Percentiles rank a stretch among this genome's conserved stretches.
Conservation (phyloP, 2,113 vertebrate genomes). For the Solea senegalensis region DNA sequence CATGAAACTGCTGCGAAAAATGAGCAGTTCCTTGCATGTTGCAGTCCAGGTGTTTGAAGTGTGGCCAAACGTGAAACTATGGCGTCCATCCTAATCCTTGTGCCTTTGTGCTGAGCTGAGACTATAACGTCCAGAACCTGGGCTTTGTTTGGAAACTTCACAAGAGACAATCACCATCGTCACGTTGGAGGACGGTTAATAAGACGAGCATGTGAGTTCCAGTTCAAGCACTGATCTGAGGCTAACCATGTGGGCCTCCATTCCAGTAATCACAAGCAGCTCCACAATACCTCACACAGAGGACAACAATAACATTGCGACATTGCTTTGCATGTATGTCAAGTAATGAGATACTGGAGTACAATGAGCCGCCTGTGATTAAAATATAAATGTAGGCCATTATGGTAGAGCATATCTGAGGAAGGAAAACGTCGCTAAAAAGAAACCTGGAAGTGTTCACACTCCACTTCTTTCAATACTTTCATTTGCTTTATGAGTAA, state of each 20-base stretch:
- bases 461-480: conserved; percentile 43
- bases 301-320: conserved; percentile 61
- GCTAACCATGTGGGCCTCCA: conserved; percentile 68
- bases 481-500: conserved; percentile 23
- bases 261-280: conserved; percentile 71
- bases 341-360: conserved; percentile 67
- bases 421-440: conserved; percentile 40
- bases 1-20: conserved; percentile 52
- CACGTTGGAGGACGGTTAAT: conserved; percentile 47
- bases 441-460: conserved; percentile 64
- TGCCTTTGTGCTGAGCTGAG: conserved; percentile 5
- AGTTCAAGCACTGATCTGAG: conserved; percentile 54
- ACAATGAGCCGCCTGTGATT: conserved; percentile 57
- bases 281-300: conserved; percentile 67
- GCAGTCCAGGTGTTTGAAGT: conserved; percentile 20
- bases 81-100: conserved; percentile 3
- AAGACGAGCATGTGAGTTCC: conserved; percentile 67
- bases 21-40: conserved; percentile 25
- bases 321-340: conserved; percentile 58
- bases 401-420: conserved; percentile 32
- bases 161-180: conserved; percentile 59
- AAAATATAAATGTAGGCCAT: conserved; percentile 63
- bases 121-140: conserved; percentile 3
- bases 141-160: conserved; percentile 49
- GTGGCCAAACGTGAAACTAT: conserved; percentile 8